Conservation (phyloP, 2,888 invertebrate species). For the Aphidoletes aphidimyza region DNA sequence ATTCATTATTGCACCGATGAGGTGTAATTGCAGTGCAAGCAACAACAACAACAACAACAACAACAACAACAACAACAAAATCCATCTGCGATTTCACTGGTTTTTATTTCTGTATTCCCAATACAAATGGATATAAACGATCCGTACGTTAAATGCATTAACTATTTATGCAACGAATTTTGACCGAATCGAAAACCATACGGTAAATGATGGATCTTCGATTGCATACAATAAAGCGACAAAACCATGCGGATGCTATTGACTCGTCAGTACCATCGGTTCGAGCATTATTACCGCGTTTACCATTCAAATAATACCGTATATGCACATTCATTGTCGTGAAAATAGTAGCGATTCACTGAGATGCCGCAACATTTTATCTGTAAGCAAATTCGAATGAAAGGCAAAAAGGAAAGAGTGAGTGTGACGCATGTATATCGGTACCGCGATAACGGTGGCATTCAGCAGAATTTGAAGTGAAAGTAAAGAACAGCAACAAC, state of each 20-base stretch:
- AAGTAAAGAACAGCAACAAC: slow-evolving; percentile 46
- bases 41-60: background rate
- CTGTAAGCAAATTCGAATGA: background rate
- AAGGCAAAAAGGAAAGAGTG: background rate
- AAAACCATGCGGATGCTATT: slow-evolving; percentile 13
- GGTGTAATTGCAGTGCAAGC: background rate
- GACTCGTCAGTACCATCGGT: background rate
- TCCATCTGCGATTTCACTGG: background rate
- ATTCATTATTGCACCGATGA: background rate
- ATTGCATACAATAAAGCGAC: background rate
- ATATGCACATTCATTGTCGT: background rate
- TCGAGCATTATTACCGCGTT: background rate
- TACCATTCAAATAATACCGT: too few relatives aligned
- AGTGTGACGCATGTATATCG: background rate
- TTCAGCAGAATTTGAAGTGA: slow-evolving; percentile 50
- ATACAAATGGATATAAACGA: too few relatives aligned
- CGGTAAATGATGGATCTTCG: slow-evolving; percentile 6
- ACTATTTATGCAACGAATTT: slow-evolving; percentile 28
- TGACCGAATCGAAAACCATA: background rate
- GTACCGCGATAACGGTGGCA: slow-evolving; percentile 28
- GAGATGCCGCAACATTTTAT: background rate
- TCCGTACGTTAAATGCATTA: too few relatives aligned
- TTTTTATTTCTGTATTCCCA: too few relatives aligned
- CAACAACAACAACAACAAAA: background rate
- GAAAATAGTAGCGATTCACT: background rate